Base-by-base conservation (phyloP, 2,797 vertebrate genomes). In the Betta splendens region DNA sequence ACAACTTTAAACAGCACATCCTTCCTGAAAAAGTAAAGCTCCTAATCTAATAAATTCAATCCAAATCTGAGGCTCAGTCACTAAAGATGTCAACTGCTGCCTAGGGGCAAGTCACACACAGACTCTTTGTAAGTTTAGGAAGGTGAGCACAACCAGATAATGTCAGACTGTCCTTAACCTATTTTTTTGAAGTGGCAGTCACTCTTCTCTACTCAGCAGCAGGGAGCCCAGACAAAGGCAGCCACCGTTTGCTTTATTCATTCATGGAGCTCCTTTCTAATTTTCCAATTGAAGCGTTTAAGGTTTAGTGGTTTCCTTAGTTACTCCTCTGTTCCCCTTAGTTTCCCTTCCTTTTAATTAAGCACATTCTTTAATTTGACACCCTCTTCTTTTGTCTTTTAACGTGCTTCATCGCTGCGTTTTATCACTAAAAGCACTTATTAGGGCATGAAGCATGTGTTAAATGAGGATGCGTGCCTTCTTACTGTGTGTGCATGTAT, bases 1-100 rank as follows among this genome's bases (percentile, higher is more conserved):
- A 77, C 15, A 13, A 64, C 40, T 71, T 56, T 42, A 72, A 51
- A 50, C 43, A 63, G 56, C 49, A 64, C 20, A 37, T 22, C 40
- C 32, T 54, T 13, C 25, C 35, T 64, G 28, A 64, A 47, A 75
- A 36, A 61, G 25, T 58, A 47, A 60, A 69, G 58, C 58, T 48
- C 21, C 39, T 11, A 40, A 68, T 55, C 39, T 55, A 63, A 46
- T 35, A 45, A 44, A 71, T 47, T 12, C 35, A 56, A 37, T 60
- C n/a, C 58, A 69, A 71, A 70, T 75, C 36, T 58, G 5, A 47
- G 42, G 2, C 7, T 43, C 33, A 23, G 28, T 67, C 45, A 25
- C 46, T 47, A 21, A 55, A 51, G 55, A 67, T 54, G 68, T 62
- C 70, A 68, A 31, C 33, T 21, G 23, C 46, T 35, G 21, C 58